Conservation (phyloP, 2,888 invertebrate species). For the Emmelina monodactyla region DNA sequence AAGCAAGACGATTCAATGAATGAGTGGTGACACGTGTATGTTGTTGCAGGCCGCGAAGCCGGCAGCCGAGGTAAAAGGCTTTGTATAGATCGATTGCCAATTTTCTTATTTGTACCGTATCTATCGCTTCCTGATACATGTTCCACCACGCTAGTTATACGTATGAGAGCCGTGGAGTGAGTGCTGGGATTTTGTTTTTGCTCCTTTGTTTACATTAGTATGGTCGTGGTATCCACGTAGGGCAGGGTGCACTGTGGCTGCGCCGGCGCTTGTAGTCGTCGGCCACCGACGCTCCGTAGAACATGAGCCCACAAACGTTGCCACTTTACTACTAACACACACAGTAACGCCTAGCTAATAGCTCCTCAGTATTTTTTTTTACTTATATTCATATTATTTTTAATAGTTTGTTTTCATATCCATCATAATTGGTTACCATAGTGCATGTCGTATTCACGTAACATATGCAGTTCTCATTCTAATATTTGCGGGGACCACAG, state of each 20-base stretch:
- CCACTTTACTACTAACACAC: slow-evolving; percentile 34
- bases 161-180: slow-evolving; percentile 52
- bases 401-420: slow-evolving; percentile 2
- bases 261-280: slow-evolving; percentile 36
- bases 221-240: slow-evolving; percentile 50
- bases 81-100: slow-evolving; percentile 36
- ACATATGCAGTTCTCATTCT: too few relatives aligned
- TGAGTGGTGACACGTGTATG: slow-evolving; percentile 44
- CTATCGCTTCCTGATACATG: slow-evolving; percentile 62
- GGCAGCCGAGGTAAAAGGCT: slow-evolving; percentile 70
- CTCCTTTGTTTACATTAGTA: slow-evolving; percentile 43
- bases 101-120: slow-evolving; percentile 33
- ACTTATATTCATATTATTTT: slow-evolving; percentile 6
- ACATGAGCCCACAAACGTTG: slow-evolving; percentile 52
- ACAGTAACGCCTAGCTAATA: slow-evolving; percentile 1
- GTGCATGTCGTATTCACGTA: too few relatives aligned
- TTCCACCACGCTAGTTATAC: slow-evolving; percentile 52
- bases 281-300: slow-evolving; percentile 56
- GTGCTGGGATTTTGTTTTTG: slow-evolving; percentile 62
- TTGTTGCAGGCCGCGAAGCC: slow-evolving; percentile 77
- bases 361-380: too few relatives aligned
- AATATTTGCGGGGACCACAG: too few relatives aligned
- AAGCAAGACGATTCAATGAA: too few relatives aligned
- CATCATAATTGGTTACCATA: not conserved
- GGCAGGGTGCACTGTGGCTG: slow-evolving; percentile 41